Percentiles rank a stretch among this genome's conserved stretches.
Evolutionary conservation across 2,113 vertebrate genomes (phyloP).

Genomic region (Cygnus atratus): DNA sequence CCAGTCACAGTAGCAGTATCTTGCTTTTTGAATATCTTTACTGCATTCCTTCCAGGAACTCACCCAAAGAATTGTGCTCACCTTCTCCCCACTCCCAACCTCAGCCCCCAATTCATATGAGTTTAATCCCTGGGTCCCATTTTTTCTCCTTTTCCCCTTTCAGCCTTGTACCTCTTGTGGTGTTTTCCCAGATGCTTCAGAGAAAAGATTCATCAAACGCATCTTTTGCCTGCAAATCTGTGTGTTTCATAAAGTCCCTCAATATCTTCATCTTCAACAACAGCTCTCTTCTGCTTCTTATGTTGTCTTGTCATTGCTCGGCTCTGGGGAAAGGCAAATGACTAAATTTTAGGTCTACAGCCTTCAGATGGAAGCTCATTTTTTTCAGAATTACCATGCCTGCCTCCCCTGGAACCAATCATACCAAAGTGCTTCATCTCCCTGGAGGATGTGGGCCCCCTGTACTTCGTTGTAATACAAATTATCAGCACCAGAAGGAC

Average conservation of each 20-base stretch:
- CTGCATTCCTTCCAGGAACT: neutral
- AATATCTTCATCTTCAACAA: neutral
- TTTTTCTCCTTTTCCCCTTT: neutral
- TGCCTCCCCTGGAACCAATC: neutral
- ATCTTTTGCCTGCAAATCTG: neutral
- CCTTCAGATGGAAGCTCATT: neutral
- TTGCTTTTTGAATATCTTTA: neutral
- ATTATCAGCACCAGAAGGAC: neutral
- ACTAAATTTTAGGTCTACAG: neutral
- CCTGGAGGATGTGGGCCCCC: neutral
- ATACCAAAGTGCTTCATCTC: neutral
- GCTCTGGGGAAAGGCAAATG: neutral
- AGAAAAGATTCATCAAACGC: neutral
- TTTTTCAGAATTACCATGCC: neutral
- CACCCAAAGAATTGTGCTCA: neutral
- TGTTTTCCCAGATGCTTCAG: neutral
- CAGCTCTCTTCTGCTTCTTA: neutral
- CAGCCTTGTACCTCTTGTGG: fast-evolving
- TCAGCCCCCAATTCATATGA: fast-evolving
- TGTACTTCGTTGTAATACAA: neutral
- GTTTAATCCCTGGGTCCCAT: neutral
- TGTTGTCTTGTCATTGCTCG: neutral
- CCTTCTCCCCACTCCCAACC: neutral
- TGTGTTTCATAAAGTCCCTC: neutral
- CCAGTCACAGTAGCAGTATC: neutral